phyloP scores from a whole-genome alignment of 2,113 vertebrate genomes.

The Hippopotamus amphibius region DNA sequence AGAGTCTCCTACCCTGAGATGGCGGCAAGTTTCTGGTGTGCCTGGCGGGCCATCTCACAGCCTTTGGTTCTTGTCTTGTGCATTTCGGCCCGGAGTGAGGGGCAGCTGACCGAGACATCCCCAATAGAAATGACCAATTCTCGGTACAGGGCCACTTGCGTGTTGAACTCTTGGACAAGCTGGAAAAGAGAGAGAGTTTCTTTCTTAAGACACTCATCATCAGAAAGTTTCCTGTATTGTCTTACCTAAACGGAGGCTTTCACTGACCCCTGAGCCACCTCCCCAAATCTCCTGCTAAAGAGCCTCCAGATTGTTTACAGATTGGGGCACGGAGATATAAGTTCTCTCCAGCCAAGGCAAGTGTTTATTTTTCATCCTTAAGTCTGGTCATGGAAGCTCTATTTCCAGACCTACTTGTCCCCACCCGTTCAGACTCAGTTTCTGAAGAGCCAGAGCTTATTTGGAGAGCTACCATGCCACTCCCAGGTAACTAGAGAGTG shows the following conservation, averaged over 20 bases:
- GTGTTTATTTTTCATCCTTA: slow-evolving; percentile 72
- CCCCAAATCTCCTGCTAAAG: background rate
- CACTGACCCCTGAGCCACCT: background rate
- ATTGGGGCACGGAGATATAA: slow-evolving; percentile 9
- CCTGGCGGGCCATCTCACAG: slow-evolving; percentile 95
- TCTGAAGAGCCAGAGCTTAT: slow-evolving; percentile 70
- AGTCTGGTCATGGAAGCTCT: slow-evolving; percentile 64
- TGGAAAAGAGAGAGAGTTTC: slow-evolving; percentile 86
- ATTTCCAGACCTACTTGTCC: slow-evolving; percentile 70
- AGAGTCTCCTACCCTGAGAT: slow-evolving; percentile 95
- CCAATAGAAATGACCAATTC: slow-evolving; percentile 99
- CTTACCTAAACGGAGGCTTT: background rate
- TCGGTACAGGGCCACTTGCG: slow-evolving; percentile 97
- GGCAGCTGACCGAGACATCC: slow-evolving; percentile 94
- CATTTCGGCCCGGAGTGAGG: slow-evolving; percentile 93
- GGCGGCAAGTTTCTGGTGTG: slow-evolving; percentile 96
- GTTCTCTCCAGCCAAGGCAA: slow-evolving; percentile 58
- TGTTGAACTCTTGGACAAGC: slow-evolving; percentile 99
- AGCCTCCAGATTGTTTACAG: slow-evolving; percentile 49
- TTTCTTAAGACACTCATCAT: slow-evolving; percentile 49
- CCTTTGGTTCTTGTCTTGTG: slow-evolving; percentile 95
- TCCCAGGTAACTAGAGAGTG: slow-evolving; percentile 65
- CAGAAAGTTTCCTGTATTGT: slow-evolving; percentile 9
- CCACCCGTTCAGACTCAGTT: slow-evolving; percentile 61
- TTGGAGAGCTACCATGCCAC: slow-evolving; percentile 62